These are phyloP conservation scores for Scaptomyza graminum DNA, from an alignment of 1,140 invertebrate species.

Conservation along the genomic window DNA sequence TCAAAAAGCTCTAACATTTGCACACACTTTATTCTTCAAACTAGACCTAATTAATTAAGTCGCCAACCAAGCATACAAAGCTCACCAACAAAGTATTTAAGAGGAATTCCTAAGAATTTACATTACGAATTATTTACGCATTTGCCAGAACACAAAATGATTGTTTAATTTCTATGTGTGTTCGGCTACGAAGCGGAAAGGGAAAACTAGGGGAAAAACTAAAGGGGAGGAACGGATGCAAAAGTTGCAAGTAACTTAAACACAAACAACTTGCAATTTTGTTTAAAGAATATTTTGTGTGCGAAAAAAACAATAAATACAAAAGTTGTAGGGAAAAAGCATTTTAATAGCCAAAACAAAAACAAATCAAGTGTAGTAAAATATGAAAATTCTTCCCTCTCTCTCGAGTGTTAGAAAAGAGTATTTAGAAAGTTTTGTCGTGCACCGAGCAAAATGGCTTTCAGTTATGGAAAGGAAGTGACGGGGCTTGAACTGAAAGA, in stretches of 20 bases:
- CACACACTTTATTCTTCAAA: neutral
- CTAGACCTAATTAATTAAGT: constrained; percentile 15
- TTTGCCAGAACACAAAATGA: constrained; percentile 18
- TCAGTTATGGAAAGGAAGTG: constrained; percentile 68
- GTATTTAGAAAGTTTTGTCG: constrained; percentile 60
- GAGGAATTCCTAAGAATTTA: constrained; percentile 10
- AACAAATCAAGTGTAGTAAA: constrained; percentile 11
- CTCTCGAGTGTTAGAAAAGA: neutral
- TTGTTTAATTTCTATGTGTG: constrained; percentile 37
- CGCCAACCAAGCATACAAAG: constrained; percentile 4
- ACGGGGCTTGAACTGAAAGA: constrained; percentile 20
- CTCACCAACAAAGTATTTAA: neutral
- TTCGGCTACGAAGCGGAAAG: constrained; percentile 9
- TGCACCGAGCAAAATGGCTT: constrained; percentile 56
- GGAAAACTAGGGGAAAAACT: neutral
- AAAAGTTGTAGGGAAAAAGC: constrained; percentile 40
- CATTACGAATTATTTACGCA: constrained; percentile 9
- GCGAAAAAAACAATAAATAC: constrained; percentile 20
- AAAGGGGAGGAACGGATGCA: neutral
- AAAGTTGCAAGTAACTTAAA: constrained; percentile 1
- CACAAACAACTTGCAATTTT: neutral
- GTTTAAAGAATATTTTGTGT: constrained; percentile 2
- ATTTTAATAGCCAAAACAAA: constrained; percentile 62
- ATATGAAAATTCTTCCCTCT: neutral
- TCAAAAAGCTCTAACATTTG: too few species aligned